Evolutionary conservation across 2,888 invertebrate species (phyloP), one percentile per base, ranked within the genome.

Genomic region (Seira musarum): DNA sequence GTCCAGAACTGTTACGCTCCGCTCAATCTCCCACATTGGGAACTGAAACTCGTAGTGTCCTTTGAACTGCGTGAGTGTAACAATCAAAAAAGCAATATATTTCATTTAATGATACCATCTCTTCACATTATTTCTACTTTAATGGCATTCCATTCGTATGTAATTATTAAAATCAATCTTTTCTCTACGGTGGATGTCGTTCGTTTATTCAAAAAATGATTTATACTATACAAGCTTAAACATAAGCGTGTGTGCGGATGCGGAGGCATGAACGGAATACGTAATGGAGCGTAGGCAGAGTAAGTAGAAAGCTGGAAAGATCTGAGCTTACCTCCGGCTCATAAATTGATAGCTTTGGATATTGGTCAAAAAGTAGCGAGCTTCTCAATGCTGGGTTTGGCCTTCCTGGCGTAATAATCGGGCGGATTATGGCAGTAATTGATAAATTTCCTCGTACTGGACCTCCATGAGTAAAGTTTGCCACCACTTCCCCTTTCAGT

Each of bases 401-500:
- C 24, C 79, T 73, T 57, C 79, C 79, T 8, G 70, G 17, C n/a
- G 57, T 30, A 15, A 68, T 22, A 35, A 95, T 92, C 2, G 95
- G 94, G 0, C 93, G 90, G 35, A 96, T 90, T 24, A 93, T 93
- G 0, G 96, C 96, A 88, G 93, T 93, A 0, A 98, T 90, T 0
- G 97, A 96, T 21, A 97, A 91, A 90, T 97, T 97, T 8, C 97
- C 97, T 46, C 91, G 91, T 0, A 97, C 96, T 0, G 97, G 96
- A 25, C 94, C 94, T 0, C 98, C 98, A 80, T 96, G 96, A 0
- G 97, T 97, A 88, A 97, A 97, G 92, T 98, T 98, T 0, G 98
- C 97, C 92, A 95, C 94, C 1, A 98, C 92, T 0, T 93, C 92
- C 0, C 98, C 98, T 87, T 93, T 92, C 87, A 98, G 93, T 87